Base-by-base conservation (phyloP, 2,113 vertebrate species). In the Capricornis sumatraensis region DNA sequence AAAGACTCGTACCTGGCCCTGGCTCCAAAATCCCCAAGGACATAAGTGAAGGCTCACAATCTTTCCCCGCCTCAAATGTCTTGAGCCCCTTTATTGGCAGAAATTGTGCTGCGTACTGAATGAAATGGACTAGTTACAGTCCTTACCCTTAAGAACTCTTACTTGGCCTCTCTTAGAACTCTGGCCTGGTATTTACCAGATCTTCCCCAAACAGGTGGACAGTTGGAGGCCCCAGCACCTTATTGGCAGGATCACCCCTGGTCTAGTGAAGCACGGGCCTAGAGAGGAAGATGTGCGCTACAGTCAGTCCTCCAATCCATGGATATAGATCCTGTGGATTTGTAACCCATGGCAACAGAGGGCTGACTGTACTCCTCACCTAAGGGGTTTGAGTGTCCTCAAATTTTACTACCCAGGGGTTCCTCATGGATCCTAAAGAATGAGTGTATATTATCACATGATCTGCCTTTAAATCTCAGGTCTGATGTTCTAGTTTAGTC, bases 201-300 rank as follows among this genome's bases (percentile, higher is more conserved):
- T 60, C 43, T 40, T 36, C 28, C 36, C 47, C 40, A 27, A 15
- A 36, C n/a, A 74, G 91, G 25, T 16, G 71, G 58, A 60, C 28
- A 60, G 50, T 36, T 17, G n/a, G 28, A 53, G 52, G n/a, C 17
- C 55, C 11, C 33, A 33, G 58, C 50, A 40, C 30, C 23, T 16
- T 1, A 13, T 10, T 2, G 7, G 23, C 23, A 40, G 71, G 40
- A 16, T 19, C 11, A 6, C 19, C 30, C 28, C 43, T 16, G 27
- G n/a, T 0, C 19, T 1, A 6, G 71, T 10, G n/a, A 78, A n/a
- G 23, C 50, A 27, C 0, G 1, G 3, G 50, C 14, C 6, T 7
- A 0, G 0, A 23, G 52, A 36, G 25, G 36, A 43, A 25, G 11
- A 21, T 2, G 3, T 30, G 0, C 2, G 3, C n/a, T 7, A 2